Evolutionary conservation across 1,140 invertebrate genomes (phyloP).

Genomic region (Cotesia chilonis): DNA sequence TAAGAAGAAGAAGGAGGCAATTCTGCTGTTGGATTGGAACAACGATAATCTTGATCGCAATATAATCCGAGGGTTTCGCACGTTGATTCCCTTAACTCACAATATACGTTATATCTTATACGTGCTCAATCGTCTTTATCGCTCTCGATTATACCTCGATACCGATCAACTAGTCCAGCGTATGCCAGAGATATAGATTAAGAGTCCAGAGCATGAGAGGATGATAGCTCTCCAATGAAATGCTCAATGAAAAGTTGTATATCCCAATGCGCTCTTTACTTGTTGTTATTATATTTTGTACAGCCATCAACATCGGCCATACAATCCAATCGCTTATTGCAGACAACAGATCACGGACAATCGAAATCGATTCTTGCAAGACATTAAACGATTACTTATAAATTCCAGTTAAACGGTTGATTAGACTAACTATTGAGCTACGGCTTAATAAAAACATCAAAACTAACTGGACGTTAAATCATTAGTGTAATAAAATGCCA

Average conservation of each 20-base stretch:
- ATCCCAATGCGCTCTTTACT: too few species aligned
- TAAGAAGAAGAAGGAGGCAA: conserved; percentile 3
- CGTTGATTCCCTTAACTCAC: conserved; percentile 27
- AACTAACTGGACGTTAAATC: conserved; percentile 10
- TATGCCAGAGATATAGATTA: conserved; percentile 12
- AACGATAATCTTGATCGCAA: conserved; percentile 35
- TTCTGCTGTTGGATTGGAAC: conserved; percentile 30
- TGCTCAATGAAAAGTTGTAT: too few species aligned
- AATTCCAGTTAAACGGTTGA: too few species aligned
- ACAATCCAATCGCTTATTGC: too few species aligned
- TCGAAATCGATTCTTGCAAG: too few species aligned
- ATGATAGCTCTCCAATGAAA: neutral
- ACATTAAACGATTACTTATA: too few species aligned
- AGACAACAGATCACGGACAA: too few species aligned
- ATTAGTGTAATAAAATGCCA: conserved; percentile 24
- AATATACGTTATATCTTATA: neutral
- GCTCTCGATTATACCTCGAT: conserved; percentile 35
- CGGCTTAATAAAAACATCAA: neutral
- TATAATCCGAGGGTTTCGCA: conserved; percentile 33
- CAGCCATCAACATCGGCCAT: too few species aligned
- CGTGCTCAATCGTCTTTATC: conserved; percentile 39
- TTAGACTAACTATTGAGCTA: too few species aligned
- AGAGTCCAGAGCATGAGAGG: neutral
- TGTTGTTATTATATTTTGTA: too few species aligned
- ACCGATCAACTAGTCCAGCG: conserved; percentile 22